phyloP scores from a whole-genome alignment of 30 jellyfish, hydroid and myxozoan species.

The Aurelia coerulea region DNA sequence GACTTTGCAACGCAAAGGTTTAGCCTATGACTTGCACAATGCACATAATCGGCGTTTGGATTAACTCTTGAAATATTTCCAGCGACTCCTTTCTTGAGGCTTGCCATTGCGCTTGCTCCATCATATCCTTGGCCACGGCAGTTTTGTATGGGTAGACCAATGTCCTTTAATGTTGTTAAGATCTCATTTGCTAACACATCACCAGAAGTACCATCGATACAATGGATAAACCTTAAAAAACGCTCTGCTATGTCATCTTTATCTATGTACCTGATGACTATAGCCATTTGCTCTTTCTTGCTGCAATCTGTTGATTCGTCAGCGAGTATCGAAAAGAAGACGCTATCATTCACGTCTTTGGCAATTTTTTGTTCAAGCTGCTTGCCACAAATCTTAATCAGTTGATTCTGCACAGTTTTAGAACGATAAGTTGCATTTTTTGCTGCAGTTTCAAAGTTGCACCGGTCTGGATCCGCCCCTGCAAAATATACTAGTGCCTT shows the following conservation, averaged over 20 bases:
- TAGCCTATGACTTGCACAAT: slow-evolving; percentile 49
- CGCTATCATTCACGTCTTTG: neutral
- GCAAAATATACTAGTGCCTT: too few relatives aligned
- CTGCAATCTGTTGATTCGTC: slow-evolving; percentile 55
- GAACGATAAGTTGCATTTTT: slow-evolving; percentile 66
- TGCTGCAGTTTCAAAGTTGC: slow-evolving; percentile 36
- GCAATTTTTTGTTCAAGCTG: slow-evolving; percentile 7
- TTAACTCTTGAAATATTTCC: slow-evolving; percentile 14
- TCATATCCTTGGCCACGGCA: slow-evolving; percentile 69
- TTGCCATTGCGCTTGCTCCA: slow-evolving; percentile 63
- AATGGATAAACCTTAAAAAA: slow-evolving; percentile 41
- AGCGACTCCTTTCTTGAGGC: slow-evolving; percentile 53
- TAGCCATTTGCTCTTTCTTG: slow-evolving; percentile 45
- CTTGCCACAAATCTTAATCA: slow-evolving; percentile 54
- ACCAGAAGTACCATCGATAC: slow-evolving; percentile 37
- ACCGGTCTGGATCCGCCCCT: too few relatives aligned
- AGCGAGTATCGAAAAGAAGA: slow-evolving; percentile 43
- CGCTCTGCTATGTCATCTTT: slow-evolving; percentile 20
- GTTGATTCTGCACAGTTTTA: slow-evolving; percentile 60
- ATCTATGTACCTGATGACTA: slow-evolving; percentile 39
- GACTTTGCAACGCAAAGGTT: slow-evolving; percentile 56
- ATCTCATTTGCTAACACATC: slow-evolving; percentile 18
- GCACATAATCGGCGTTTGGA: slow-evolving; percentile 70
- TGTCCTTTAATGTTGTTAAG: slow-evolving; percentile 29
- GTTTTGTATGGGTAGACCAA: slow-evolving; percentile 20